Percentiles rank a stretch among this genome's conserved stretches.
phyloP scores from a whole-genome alignment of 2,797 vertebrate genomes.

The Chrysocyon brachyurus region DNA sequence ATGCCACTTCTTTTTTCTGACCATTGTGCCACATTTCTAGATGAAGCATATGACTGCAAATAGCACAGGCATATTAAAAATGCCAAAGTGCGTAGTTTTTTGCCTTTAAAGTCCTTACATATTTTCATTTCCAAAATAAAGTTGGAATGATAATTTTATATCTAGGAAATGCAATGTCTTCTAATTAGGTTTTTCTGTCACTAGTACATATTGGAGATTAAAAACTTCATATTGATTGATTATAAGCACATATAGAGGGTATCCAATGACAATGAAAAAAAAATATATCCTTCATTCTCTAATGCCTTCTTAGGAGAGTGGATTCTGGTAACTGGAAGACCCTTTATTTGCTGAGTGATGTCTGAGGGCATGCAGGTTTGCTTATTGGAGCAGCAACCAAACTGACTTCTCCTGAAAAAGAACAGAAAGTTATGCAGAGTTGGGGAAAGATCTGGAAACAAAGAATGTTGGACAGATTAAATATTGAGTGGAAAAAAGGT shows the following conservation, averaged over 20 bases:
- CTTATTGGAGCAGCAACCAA: not conserved
- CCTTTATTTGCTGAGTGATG: not conserved
- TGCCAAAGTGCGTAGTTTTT: not conserved
- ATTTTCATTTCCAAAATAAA: slow-evolving; percentile 66
- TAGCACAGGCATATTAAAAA: not conserved
- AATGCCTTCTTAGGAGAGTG: not conserved
- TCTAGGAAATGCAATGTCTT: not conserved
- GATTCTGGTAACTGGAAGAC: not conserved
- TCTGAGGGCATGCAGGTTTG: not conserved
- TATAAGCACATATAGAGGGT: not conserved
- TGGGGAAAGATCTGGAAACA: not conserved
- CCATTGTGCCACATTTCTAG: slow-evolving; percentile 44
- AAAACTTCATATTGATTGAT: not conserved
- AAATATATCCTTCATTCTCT: not conserved
- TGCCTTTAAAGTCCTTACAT: slow-evolving; percentile 8
- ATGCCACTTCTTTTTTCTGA: slow-evolving; percentile 13
- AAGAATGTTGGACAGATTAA: not conserved
- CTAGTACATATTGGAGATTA: not conserved
- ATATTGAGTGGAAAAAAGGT: not conserved
- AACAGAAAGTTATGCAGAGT: not conserved
- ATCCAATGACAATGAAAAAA: not conserved
- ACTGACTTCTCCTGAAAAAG: slow-evolving; percentile 18
- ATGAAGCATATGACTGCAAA: slow-evolving; percentile 41
- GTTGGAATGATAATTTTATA: slow-evolving; percentile 13
- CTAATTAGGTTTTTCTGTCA: slow-evolving; percentile 39